Evolutionary conservation across 2,888 invertebrate species (phyloP).

Genomic region (Catocala sponsa): DNA sequence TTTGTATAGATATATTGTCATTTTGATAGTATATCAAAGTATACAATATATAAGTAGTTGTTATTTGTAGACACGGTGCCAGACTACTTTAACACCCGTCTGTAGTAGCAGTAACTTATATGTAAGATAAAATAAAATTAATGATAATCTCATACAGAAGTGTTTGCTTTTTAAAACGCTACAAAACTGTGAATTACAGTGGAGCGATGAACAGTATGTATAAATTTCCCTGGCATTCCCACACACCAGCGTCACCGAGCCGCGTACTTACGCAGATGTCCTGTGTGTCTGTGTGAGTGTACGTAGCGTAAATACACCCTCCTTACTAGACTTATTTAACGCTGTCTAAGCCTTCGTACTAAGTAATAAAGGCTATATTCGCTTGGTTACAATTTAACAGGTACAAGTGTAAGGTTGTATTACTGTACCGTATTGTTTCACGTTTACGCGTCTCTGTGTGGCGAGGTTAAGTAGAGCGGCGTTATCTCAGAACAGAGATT

Average conservation of each 20-base stretch:
- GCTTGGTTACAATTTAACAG: conserved; percentile 44
- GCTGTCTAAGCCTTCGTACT: conserved; percentile 52
- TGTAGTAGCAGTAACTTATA: conserved; percentile 54
- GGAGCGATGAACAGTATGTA: conserved; percentile 79
- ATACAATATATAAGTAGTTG: background rate
- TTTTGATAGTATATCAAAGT: too few species aligned
- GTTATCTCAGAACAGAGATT: conserved; percentile 86
- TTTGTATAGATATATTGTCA: too few species aligned
- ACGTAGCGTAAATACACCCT: conserved; percentile 68
- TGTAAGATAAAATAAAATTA: conserved; percentile 66
- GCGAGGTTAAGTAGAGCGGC: conserved; percentile 88
- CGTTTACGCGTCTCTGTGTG: conserved; percentile 86
- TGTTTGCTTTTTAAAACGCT: conserved; percentile 79
- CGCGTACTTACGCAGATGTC: conserved; percentile 69
- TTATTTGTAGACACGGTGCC: conserved; percentile 32
- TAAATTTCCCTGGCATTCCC: conserved; percentile 85
- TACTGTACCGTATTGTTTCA: conserved; percentile 87
- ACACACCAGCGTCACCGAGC: conserved; percentile 70
- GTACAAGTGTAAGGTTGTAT: conserved; percentile 75
- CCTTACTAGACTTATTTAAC: conserved; percentile 51
- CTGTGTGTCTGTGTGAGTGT: conserved; percentile 68
- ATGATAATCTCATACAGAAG: conserved; percentile 72
- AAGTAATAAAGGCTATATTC: conserved; percentile 53
- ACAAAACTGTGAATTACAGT: conserved; percentile 83
- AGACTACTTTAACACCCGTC: conserved; percentile 24